Evolutionary conservation across 1,140 invertebrate species (phyloP).

Genomic region (Carposina sasakii): DNA sequence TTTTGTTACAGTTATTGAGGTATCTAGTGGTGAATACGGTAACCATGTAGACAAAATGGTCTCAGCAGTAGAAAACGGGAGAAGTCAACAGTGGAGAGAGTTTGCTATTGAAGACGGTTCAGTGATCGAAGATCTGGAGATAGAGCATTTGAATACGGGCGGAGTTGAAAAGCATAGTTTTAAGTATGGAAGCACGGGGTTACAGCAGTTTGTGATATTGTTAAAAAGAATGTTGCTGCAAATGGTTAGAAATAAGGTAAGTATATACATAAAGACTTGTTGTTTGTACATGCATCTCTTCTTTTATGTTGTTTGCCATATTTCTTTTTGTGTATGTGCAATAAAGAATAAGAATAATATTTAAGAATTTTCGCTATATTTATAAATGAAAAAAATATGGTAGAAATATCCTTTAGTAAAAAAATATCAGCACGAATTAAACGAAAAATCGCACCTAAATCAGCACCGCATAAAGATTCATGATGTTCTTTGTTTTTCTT

Average conservation of each 20-base stretch:
- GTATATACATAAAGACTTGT: too few species aligned
- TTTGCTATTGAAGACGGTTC: constrained; percentile 25
- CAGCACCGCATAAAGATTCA: too few species aligned
- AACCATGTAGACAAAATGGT: constrained; percentile 77
- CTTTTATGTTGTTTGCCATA: too few species aligned
- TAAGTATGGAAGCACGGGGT: constrained; percentile 74
- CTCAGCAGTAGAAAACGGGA: constrained; percentile 75
- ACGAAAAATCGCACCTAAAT: too few species aligned
- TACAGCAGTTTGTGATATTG: constrained; percentile 78
- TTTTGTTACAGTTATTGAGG: constrained; percentile 80
- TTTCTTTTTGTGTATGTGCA: too few species aligned
- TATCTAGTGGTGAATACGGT: constrained; percentile 84
- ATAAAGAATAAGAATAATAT: too few species aligned
- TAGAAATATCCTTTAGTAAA: too few species aligned
- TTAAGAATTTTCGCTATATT: too few species aligned
- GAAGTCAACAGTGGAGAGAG: constrained; percentile 66
- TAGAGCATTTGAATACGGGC: constrained; percentile 39
- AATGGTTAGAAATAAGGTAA: constrained; percentile 80
- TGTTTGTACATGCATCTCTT: too few species aligned
- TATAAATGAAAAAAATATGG: too few species aligned
- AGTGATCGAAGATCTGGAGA: constrained; percentile 39
- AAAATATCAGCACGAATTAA: too few species aligned
- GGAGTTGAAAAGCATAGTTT: constrained; percentile 56
- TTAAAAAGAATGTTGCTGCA: constrained; percentile 80
- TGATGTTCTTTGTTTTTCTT: too few species aligned